Conservation (phyloP, 2,888 invertebrate species). For the Operophtera brumata region DNA sequence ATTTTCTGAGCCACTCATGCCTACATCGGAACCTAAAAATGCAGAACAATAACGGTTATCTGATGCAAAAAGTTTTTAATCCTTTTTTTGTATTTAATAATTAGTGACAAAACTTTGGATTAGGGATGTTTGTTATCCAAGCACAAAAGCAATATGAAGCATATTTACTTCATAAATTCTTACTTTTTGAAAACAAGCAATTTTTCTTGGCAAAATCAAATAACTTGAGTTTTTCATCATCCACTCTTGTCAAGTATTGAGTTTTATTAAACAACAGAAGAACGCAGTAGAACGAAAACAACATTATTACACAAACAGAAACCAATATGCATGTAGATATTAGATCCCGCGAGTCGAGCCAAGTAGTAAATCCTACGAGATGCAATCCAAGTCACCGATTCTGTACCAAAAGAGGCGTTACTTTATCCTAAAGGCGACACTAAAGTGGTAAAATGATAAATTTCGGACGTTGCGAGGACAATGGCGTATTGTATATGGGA, state of each 20-base stretch:
- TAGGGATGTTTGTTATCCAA: too few species aligned
- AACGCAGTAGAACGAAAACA: conserved; percentile 21
- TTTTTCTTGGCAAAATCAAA: not conserved
- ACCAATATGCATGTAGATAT: conserved; percentile 32
- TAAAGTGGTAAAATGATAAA: conserved; percentile 61
- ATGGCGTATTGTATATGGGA: conserved; percentile 46
- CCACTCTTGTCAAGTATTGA: not conserved
- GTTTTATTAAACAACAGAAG: conserved; percentile 7
- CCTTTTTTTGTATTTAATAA: too few species aligned
- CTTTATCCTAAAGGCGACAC: conserved; percentile 49
- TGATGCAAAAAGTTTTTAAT: not conserved
- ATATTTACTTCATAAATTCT: not conserved
- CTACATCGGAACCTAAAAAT: not conserved
- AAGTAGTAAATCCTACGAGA: conserved; percentile 44
- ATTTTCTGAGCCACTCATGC: not conserved
- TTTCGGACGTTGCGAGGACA: conserved; percentile 43
- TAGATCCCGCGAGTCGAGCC: conserved; percentile 36
- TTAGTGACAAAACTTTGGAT: too few species aligned
- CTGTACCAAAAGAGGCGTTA: conserved; percentile 46
- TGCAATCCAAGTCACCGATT: conserved; percentile 44
- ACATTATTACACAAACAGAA: conserved; percentile 30
- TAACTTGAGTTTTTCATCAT: conserved; percentile 7
- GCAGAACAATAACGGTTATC: not conserved
- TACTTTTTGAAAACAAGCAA: not conserved
- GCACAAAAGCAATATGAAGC: too few species aligned